Conservation (phyloP, 35 echinoderm and acorn worm genomes). For the Ophiothrix spiculata region DNA sequence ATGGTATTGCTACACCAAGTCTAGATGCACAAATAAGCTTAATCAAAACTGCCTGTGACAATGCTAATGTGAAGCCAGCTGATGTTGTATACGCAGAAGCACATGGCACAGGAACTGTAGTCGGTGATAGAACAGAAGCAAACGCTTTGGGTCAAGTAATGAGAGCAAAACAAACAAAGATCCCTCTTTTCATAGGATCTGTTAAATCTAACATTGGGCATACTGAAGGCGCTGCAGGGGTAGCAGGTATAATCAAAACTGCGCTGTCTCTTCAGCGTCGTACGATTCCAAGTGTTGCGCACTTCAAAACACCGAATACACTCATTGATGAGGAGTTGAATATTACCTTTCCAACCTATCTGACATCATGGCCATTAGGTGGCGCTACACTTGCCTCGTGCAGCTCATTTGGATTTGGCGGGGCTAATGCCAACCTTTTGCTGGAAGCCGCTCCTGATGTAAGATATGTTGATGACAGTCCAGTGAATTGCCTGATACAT, state of each 20-base stretch:
- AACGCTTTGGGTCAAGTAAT: constrained; percentile 38
- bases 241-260: constrained; percentile 63
- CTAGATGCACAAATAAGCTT: constrained; percentile 41
- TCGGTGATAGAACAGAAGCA: constrained; percentile 49
- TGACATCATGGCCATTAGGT: constrained; percentile 36
- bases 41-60: constrained; percentile 1
- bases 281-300: constrained; percentile 45
- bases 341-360: constrained; percentile 27
- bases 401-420: constrained; percentile 65
- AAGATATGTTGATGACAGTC: neutral
- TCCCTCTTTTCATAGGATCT: constrained; percentile 57
- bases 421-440: constrained; percentile 64
- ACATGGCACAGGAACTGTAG: constrained; percentile 40
- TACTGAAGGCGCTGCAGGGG: constrained; percentile 44
- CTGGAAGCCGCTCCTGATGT: constrained; percentile 28
- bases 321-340: constrained; percentile 32
- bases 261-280: constrained; percentile 30
- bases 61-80: constrained; percentile 17
- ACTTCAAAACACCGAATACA: constrained; percentile 45
- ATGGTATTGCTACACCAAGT: constrained; percentile 49
- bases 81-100: constrained; percentile 51
- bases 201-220: constrained; percentile 67
- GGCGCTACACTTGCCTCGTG: neutral
- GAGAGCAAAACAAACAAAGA: neutral
- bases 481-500: too few relatives aligned